Evolutionary conservation across 2,797 vertebrate genomes (phyloP).

Genomic region (Cephalopachus bancanus): DNA sequence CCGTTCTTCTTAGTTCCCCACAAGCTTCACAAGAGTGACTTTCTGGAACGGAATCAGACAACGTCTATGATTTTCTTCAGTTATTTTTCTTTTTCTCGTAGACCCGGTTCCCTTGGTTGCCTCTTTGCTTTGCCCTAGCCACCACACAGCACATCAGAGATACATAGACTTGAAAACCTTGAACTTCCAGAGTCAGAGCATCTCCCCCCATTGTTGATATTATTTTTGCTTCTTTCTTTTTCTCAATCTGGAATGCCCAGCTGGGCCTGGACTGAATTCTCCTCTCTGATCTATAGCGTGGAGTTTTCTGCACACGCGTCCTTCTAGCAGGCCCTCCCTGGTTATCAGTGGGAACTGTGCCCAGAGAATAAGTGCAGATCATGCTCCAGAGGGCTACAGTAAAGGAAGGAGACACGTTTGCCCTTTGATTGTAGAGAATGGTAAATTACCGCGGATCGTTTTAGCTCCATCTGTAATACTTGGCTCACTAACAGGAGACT

Average conservation of each 20-base stretch:
- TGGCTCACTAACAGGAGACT: slow-evolving; percentile 27
- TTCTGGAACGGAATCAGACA: slow-evolving; percentile 76
- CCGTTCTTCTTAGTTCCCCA: slow-evolving; percentile 31
- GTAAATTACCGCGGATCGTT: slow-evolving; percentile 10
- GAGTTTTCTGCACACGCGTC: not conserved
- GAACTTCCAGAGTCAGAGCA: slow-evolving; percentile 34
- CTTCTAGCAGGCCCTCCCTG: not conserved
- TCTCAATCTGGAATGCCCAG: slow-evolving; percentile 48
- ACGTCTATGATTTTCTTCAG: slow-evolving; percentile 68
- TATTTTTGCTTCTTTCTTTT: slow-evolving; percentile 59
- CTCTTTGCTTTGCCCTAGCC: slow-evolving; percentile 61
- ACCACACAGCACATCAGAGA: slow-evolving; percentile 32
- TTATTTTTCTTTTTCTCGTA: slow-evolving; percentile 64
- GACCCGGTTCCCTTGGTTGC: slow-evolving; percentile 41
- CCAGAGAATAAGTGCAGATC: not conserved
- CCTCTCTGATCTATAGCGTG: slow-evolving; percentile 7
- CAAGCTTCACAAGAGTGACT: slow-evolving; percentile 70
- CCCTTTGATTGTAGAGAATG: slow-evolving; percentile 53
- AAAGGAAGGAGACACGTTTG: slow-evolving; percentile 10
- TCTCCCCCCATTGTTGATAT: slow-evolving; percentile 31
- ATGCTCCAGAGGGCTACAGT: slow-evolving; percentile 16
- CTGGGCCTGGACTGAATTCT: slow-evolving; percentile 59
- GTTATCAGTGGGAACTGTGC: slow-evolving; percentile 50
- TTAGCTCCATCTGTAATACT: slow-evolving; percentile 56
- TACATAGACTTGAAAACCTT: slow-evolving; percentile 49